These are phyloP conservation scores for Criorhina ranunculi DNA, from an alignment of 2,888 invertebrate species.

Conservation along the genomic window DNA sequence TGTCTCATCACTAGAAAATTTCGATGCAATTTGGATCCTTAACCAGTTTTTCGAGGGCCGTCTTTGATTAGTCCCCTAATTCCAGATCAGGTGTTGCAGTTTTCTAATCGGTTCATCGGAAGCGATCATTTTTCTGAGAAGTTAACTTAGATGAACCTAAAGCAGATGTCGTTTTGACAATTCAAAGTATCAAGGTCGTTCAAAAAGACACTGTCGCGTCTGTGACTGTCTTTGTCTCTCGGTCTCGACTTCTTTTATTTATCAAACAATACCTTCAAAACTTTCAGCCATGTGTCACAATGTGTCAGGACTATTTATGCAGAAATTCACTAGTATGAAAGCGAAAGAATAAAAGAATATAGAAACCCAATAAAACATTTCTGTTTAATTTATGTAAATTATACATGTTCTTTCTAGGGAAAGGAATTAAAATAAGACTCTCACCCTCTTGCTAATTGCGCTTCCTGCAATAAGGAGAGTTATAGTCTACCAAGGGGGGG, in stretches of 20 bases:
- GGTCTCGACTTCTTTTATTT: not conserved
- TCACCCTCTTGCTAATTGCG: constrained; percentile 24
- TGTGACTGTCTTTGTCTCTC: not conserved
- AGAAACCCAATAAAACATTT: not conserved
- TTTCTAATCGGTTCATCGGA: too few relatives aligned
- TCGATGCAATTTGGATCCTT: too few relatives aligned
- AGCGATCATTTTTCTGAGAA: too few relatives aligned
- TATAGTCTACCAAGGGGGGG: not conserved
- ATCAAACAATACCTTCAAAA: not conserved
- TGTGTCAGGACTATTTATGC: constrained; percentile 15
- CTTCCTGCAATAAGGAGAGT: constrained; percentile 32
- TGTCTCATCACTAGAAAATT: too few relatives aligned
- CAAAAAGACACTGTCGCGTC: not conserved
- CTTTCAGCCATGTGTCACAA: too few relatives aligned
- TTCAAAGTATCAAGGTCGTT: not conserved
- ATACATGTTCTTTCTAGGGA: constrained; percentile 8
- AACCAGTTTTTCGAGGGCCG: too few relatives aligned
- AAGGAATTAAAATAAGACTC: constrained; percentile 10
- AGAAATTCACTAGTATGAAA: not conserved
- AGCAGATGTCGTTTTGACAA: not conserved
- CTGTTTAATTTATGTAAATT: constrained; percentile 10
- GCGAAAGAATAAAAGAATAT: not conserved
- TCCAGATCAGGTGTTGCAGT: too few relatives aligned
- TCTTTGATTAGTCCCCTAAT: too few relatives aligned
- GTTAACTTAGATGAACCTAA: too few relatives aligned